These are phyloP conservation scores for Podarcis muralis DNA, from an alignment of 2,113 vertebrate species.

Conservation along the genomic window DNA sequence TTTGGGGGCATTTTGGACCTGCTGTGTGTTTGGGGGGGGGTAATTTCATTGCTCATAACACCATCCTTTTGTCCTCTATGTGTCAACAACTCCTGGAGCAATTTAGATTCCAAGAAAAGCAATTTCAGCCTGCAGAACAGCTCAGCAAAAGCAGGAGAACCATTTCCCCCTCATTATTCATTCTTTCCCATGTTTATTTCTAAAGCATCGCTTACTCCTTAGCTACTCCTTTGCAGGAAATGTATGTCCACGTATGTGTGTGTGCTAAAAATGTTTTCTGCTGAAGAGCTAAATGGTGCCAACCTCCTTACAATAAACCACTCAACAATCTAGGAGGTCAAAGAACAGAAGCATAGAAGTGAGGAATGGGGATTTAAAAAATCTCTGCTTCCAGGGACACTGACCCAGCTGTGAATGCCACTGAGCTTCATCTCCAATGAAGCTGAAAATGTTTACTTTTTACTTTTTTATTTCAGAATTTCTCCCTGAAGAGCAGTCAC, in stretches of 20 bases:
- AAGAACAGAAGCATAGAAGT: too few species aligned
- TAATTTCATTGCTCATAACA: background rate
- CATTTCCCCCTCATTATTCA: background rate
- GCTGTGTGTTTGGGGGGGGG: background rate
- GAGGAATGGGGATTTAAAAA: background rate
- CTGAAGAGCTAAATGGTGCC: background rate
- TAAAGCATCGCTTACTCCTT: background rate
- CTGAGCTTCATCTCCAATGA: background rate
- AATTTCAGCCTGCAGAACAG: background rate
- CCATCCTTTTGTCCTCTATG: background rate
- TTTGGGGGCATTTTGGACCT: background rate
- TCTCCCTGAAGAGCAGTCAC: conserved; percentile 20
- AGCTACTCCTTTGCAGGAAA: background rate
- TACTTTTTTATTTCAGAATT: conserved; percentile 28
- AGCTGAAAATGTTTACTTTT: conserved; percentile 11
- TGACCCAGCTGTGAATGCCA: conserved; percentile 18
- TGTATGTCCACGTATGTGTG: background rate
- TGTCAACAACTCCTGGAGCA: background rate
- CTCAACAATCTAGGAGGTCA: background rate
- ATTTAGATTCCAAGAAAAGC: background rate
- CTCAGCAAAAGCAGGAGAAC: background rate
- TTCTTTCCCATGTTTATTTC: background rate
- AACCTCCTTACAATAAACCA: background rate
- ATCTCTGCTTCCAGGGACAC: background rate
- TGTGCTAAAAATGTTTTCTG: background rate